phyloP scores from a whole-genome alignment of 2,113 vertebrate species.

The Rhineura floridana region DNA sequence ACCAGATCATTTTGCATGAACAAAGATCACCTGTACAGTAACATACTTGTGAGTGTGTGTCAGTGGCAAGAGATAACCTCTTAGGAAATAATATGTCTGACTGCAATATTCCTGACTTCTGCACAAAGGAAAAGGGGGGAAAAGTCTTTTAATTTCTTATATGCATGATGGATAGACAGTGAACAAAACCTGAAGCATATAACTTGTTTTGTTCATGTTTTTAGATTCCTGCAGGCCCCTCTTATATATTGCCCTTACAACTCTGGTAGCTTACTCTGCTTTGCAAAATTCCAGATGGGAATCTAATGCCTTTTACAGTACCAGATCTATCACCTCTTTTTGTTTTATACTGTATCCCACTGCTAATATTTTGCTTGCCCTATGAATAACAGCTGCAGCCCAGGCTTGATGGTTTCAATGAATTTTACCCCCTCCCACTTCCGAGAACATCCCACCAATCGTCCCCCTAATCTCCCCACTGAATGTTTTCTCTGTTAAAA shows the following conservation, averaged over 20 bases:
- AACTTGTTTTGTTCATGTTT: not conserved
- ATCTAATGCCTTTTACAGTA: conserved; percentile 6
- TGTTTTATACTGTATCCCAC: not conserved
- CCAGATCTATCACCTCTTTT: conserved; percentile 6
- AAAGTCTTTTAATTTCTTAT: not conserved
- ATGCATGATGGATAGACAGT: not conserved
- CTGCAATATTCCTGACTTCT: not conserved
- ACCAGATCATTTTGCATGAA: not conserved
- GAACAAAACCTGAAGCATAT: not conserved
- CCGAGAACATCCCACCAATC: not conserved
- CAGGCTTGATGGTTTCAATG: not conserved
- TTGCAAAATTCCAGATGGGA: conserved; percentile 23
- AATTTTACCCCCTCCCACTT: not conserved
- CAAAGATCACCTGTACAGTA: not conserved
- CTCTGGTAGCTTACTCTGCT: not conserved
- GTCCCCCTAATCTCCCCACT: not conserved
- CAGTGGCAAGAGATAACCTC: not conserved
- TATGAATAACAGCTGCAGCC: conserved; percentile 15
- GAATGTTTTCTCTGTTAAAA: not conserved
- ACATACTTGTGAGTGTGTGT: too few relatives aligned
- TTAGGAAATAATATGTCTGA: not conserved
- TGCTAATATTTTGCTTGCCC: conserved; percentile 9
- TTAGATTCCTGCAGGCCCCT: not conserved
- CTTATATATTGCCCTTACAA: not conserved
- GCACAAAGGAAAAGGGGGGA: not conserved